Evolutionary conservation across 2,113 vertebrate genomes (phyloP).

Genomic region (Urocitellus parryii): DNA sequence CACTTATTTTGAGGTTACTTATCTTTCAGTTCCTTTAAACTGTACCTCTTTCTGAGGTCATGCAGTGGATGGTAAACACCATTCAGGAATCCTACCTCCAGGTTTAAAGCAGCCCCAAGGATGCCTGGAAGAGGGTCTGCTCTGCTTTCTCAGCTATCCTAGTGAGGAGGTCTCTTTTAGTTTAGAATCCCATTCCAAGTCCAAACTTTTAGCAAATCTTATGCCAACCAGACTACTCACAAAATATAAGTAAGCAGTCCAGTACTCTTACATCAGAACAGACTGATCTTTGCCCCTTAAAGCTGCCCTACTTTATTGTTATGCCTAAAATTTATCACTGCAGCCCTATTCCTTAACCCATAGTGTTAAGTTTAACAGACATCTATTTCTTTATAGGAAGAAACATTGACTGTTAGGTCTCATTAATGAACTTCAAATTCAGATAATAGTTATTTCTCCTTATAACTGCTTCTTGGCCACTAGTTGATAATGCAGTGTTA

Average conservation of each 20-base stretch:
- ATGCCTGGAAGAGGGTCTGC: background rate
- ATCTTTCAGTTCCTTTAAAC: background rate
- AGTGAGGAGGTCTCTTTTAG: background rate
- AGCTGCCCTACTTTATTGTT: background rate
- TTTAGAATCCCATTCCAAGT: background rate
- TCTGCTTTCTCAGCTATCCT: background rate
- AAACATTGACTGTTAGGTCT: background rate
- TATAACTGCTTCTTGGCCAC: background rate
- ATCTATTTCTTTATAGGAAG: conserved; percentile 11
- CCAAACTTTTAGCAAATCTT: conserved; percentile 10
- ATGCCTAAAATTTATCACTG: background rate
- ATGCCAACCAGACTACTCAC: background rate
- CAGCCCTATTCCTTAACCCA: background rate
- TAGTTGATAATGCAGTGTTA: background rate
- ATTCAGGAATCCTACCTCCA: background rate
- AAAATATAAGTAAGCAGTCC: background rate
- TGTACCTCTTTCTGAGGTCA: background rate
- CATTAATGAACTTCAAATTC: background rate
- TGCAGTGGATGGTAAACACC: background rate
- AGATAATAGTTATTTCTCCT: background rate
- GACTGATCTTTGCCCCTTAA: background rate
- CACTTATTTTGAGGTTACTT: background rate
- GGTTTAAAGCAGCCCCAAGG: background rate
- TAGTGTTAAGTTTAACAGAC: background rate
- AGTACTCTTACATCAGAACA: background rate